A percentile compares a stretch with the other conserved stretches of the same genome.
phyloP scores from a whole-genome alignment of 2,888 invertebrate species.

The Trissonchulus sp. region DNA sequence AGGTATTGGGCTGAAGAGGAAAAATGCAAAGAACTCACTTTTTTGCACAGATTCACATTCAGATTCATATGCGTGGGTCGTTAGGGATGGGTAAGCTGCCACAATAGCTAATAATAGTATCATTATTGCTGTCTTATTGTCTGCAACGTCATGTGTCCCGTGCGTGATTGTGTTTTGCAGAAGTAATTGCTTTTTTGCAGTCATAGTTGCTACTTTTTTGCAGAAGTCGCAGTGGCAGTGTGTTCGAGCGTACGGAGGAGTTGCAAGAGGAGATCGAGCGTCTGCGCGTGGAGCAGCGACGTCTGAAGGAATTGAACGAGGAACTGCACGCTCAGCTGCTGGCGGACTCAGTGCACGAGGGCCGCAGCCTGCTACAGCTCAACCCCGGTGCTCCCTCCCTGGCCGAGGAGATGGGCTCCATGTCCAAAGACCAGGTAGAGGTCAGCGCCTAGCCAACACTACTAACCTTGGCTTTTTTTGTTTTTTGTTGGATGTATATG shows the following conservation, averaged over 20 bases:
- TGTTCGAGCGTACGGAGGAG: conserved; percentile 27
- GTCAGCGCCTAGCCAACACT: conserved; percentile 61
- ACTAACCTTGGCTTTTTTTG: too few relatives aligned
- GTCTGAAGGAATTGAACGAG: conserved; percentile 42
- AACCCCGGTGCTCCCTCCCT: conserved; percentile 63
- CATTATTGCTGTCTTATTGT: too few relatives aligned
- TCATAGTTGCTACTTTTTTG: not conserved
- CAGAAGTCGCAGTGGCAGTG: conserved; percentile 3
- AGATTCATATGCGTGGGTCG: too few relatives aligned
- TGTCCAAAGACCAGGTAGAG: conserved; percentile 73
- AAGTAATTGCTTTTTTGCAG: too few relatives aligned
- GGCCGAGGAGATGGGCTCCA: conserved; percentile 86
- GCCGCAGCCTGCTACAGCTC: conserved; percentile 39
- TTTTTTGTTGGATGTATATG: too few relatives aligned
- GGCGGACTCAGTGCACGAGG: conserved; percentile 45
- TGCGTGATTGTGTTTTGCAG: too few relatives aligned
- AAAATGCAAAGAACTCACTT: too few relatives aligned
- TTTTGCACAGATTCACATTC: too few relatives aligned
- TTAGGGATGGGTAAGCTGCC: too few relatives aligned
- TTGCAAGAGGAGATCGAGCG: conserved; percentile 46
- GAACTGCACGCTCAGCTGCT: conserved; percentile 47
- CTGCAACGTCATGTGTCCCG: too few relatives aligned
- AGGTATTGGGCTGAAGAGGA: too few relatives aligned
- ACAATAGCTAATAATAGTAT: too few relatives aligned
- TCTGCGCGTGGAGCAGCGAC: conserved; percentile 41